phyloP scores from a whole-genome alignment of 2,888 invertebrate genomes.

The Mycogona germanica region DNA sequence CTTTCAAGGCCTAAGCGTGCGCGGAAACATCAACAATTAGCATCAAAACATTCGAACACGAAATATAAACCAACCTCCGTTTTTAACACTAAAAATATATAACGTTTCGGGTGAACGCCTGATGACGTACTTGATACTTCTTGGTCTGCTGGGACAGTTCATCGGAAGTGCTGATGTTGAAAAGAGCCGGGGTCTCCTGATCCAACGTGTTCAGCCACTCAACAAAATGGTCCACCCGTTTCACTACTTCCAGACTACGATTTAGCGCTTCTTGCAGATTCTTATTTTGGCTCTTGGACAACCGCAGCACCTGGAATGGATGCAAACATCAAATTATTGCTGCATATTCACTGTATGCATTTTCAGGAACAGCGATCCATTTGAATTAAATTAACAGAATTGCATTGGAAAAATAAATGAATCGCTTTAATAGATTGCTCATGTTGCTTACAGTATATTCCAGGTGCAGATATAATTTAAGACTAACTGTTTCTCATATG shows the following conservation, averaged over 20 bases:
- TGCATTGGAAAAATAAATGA: too few relatives aligned
- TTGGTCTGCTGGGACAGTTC: conserved; percentile 50
- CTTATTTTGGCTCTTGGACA: conserved; percentile 42
- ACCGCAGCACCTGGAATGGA: conserved; percentile 31
- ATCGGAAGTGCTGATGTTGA: conserved; percentile 44
- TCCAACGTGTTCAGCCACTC: conserved; percentile 52
- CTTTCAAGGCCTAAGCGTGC: conserved; percentile 49
- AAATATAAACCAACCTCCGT: background rate
- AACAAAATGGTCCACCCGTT: conserved; percentile 42
- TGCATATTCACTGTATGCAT: background rate
- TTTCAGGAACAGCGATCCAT: background rate
- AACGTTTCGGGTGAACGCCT: too few relatives aligned
- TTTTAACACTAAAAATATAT: background rate
- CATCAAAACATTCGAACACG: background rate
- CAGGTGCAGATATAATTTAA: too few relatives aligned
- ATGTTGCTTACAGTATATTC: too few relatives aligned
- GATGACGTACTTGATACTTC: conserved; percentile 20
- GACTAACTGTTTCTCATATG: too few relatives aligned
- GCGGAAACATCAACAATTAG: background rate
- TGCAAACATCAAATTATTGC: background rate
- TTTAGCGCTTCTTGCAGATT: conserved; percentile 44
- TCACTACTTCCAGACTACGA: conserved; percentile 41
- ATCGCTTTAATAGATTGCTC: too few relatives aligned
- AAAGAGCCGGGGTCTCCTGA: conserved; percentile 46
- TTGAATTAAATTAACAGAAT: too few relatives aligned